These are phyloP conservation scores for Sinocyclocheilus anshuiensis DNA, from an alignment of 2,113 vertebrate species.

Conservation along the genomic window DNA sequence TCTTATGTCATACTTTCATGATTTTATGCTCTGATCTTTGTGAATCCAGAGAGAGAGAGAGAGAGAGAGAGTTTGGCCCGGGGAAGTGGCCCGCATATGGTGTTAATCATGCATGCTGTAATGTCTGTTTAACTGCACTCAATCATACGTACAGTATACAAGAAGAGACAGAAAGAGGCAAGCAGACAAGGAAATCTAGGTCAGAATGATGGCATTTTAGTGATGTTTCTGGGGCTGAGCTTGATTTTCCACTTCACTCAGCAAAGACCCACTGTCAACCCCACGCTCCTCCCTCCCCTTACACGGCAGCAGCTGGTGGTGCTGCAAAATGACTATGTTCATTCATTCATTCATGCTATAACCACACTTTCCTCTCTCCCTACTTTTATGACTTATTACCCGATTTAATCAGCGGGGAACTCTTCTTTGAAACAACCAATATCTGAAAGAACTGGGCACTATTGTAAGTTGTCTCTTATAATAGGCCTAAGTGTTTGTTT, in stretches of 20 bases:
- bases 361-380: background rate
- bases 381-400: background rate
- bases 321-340: background rate
- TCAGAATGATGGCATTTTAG: constrained; percentile 50
- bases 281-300: background rate
- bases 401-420: background rate
- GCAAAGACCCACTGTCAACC: background rate
- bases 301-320: background rate
- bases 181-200: constrained; percentile 45
- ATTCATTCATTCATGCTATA: background rate
- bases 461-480: background rate
- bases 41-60: background rate
- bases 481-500: background rate
- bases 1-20: background rate
- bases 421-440: background rate
- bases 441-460: background rate
- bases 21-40: background rate
- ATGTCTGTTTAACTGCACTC: constrained; percentile 43
- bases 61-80: background rate
- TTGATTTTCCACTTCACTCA: constrained; percentile 55
- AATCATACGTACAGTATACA: constrained; percentile 26
- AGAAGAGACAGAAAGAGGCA: constrained; percentile 1
- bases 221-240: constrained; percentile 50
- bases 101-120: constrained; percentile 53
- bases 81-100: constrained; percentile 46